phyloP scores from a whole-genome alignment of 2,888 invertebrate genomes.

The Achlya flavicornis region DNA sequence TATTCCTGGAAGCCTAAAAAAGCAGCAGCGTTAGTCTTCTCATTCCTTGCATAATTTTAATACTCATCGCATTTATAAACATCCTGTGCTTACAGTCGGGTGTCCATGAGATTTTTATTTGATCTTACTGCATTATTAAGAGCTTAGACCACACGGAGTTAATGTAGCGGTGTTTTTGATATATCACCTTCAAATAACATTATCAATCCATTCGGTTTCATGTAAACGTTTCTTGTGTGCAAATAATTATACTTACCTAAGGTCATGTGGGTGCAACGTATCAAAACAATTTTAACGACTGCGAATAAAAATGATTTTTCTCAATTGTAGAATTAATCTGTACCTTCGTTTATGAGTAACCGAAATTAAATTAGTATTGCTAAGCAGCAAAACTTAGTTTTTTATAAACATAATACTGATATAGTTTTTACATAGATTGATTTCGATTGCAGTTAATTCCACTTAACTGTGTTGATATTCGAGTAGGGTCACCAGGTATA shows the following conservation, averaged over 20 bases:
- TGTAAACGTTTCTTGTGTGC: slow-evolving; percentile 24
- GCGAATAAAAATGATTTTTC: background rate
- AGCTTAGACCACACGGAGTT: slow-evolving; percentile 32
- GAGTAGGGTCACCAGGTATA: background rate
- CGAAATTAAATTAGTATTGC: background rate
- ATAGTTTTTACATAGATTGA: background rate
- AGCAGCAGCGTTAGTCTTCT: background rate
- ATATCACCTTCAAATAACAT: slow-evolving; percentile 66
- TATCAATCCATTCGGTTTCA: slow-evolving; percentile 22
- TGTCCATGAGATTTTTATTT: slow-evolving; percentile 29
- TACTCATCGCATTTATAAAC: slow-evolving; percentile 17
- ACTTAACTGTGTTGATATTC: background rate
- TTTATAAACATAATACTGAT: background rate
- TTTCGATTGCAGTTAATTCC: background rate
- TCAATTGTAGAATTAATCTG: background rate
- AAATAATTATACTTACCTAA: slow-evolving; percentile 15
- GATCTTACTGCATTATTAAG: slow-evolving; percentile 39
- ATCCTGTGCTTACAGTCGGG: slow-evolving; percentile 29
- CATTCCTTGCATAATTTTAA: background rate
- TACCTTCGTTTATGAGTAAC: background rate
- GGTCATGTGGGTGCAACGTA: background rate
- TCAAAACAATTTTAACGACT: slow-evolving; percentile 4
- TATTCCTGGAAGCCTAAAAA: too few species aligned
- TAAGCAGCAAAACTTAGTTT: background rate
- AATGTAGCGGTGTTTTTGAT: slow-evolving; percentile 47